Conservation (phyloP, 1,140 invertebrate genomes). For the silkworm (Bombyx mori) region ASM3026992v2 NC_085130.1:8171001-8171500, state of each 20-base stretch:
- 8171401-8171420: too few species aligned
- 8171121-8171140: constrained; percentile 14
- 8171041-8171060: constrained; percentile 6
- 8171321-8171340: not conserved
- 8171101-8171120: constrained; percentile 5
- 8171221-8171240: constrained; percentile 7
- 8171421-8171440: too few species aligned
- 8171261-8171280: not conserved
- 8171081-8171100: constrained; percentile 16
- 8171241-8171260: constrained; percentile 7
- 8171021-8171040: constrained; percentile 6
- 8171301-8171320: constrained; percentile 6
- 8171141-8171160: constrained; percentile 18
- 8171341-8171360: constrained; percentile 1
- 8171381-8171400: too few species aligned
- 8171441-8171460: too few species aligned
- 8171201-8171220: constrained; percentile 1
- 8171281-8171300: constrained; percentile 7
- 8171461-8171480: too few species aligned
- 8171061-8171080: constrained; percentile 3
- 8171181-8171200: constrained; percentile 3
- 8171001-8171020: constrained; percentile 10
- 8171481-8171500: too few species aligned
- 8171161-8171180: constrained; percentile 13
- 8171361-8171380: not conserved